Evolutionary conservation across 2,888 invertebrate species (phyloP), one percentile per base, ranked within the genome.

Genomic region (Drepanosiphum platanoidis): DNA sequence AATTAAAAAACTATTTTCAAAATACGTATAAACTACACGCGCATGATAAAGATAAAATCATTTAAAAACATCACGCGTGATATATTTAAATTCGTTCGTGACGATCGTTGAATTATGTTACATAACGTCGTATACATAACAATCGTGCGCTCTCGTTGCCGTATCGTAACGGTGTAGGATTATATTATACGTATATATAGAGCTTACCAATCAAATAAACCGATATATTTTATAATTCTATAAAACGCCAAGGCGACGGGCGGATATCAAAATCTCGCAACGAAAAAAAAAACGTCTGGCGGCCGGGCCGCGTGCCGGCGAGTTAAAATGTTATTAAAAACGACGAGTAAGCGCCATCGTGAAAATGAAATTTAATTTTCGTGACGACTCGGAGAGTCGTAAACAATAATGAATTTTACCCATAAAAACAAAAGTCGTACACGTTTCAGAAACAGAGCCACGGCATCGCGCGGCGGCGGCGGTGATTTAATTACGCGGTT

Each of bases 71-170:
- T 36, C 30, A 52, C 22, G 36, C 46, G 13, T 68, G 27, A n/a
- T 68, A 52, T 46, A 32, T 78, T 78, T 30, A 61, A 30, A 32
- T 39, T 32, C 32, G n/a, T 11, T 46, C 46, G 70, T 70, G 52
- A 70, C 70, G 70, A 70, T 77, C 27, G 34, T 61, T 61, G 36
- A 42, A 39, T 39, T 15, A 36, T 39, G 18, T 22, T n/a, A 18
- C 13, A 18, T 13, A 39, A 42, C 15, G 68, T 27, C 68, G 27
- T 9, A n/a, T n/a, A 7, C 32, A n/a, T 36, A 15, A 61, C 61
- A 36, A 39, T 77, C 61, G 61, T 39, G 58, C 36, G 8, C 34
- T 7, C 30, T 34, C 71, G 71, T 71, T n/a, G 36, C 5, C 32
- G 34, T 70, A 39, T 18, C 1, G 8, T 13, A 34, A 11, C 68